phyloP scores from a whole-genome alignment of 2,888 invertebrate species.

The Linnaemya vulpina region DNA sequence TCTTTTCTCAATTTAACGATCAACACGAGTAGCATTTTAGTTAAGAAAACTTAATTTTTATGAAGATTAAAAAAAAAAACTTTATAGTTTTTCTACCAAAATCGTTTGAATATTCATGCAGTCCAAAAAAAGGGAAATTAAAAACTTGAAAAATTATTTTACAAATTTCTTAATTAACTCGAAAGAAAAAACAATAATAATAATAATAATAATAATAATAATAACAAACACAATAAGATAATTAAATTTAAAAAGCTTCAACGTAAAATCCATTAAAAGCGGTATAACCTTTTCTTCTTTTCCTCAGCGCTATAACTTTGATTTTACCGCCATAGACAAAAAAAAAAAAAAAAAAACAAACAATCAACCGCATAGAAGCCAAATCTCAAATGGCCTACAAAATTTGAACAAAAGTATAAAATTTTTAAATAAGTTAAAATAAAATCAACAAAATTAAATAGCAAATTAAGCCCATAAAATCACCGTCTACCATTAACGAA shows the following conservation, averaged over 20 bases:
- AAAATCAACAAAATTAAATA: slow-evolving; percentile 25
- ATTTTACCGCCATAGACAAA: slow-evolving; percentile 42
- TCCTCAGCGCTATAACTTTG: slow-evolving; percentile 23
- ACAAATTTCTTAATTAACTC: slow-evolving; percentile 60
- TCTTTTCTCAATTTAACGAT: slow-evolving; percentile 6
- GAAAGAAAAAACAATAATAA: slow-evolving; percentile 32
- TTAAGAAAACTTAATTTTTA: slow-evolving; percentile 49
- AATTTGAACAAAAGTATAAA: slow-evolving; percentile 17
- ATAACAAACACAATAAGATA: slow-evolving; percentile 25
- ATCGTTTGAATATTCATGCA: slow-evolving; percentile 47
- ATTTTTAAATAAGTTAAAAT: slow-evolving; percentile 20
- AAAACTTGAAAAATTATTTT: background rate
- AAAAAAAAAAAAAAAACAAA: too few relatives aligned
- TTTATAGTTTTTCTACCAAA: slow-evolving; percentile 30
- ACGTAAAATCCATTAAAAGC: slow-evolving; percentile 27
- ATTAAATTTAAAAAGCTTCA: background rate
- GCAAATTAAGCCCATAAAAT: slow-evolving; percentile 14
- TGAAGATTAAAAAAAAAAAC: slow-evolving; percentile 29
- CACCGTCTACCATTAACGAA: slow-evolving; percentile 13
- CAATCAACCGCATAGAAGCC: slow-evolving; percentile 11
- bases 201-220: too few relatives aligned
- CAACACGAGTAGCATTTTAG: slow-evolving; percentile 67
- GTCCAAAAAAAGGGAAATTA: background rate
- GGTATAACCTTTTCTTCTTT: slow-evolving; percentile 27
- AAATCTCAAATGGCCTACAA: slow-evolving; percentile 39